These are phyloP conservation scores for Apistogramma diplotaenia DNA, from an alignment of 2,113 vertebrate genomes.

Conservation along the genomic window DNA sequence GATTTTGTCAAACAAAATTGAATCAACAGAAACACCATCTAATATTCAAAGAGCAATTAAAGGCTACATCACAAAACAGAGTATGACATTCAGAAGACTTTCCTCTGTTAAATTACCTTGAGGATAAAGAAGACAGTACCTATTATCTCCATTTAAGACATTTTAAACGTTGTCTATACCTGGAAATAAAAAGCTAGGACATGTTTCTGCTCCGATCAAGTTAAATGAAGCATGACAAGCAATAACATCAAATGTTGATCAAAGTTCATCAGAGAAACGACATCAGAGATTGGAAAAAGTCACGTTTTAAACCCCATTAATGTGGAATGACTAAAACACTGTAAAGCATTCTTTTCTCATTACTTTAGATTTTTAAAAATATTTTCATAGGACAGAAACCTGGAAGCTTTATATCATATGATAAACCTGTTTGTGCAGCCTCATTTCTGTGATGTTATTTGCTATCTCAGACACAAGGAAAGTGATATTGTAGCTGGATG, in stretches of 20 bases:
- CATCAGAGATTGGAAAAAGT: not conserved
- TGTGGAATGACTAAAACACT: no score
- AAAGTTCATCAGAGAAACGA: not conserved
- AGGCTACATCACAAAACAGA: constrained; percentile 31
- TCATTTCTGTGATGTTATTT: not conserved
- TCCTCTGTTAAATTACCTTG: constrained; percentile 46
- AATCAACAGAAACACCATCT: constrained; percentile 11
- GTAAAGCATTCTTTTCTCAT: not conserved
- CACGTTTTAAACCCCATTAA: not conserved
- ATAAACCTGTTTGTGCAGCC: not conserved
- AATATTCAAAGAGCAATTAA: not conserved
- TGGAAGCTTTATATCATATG: not conserved
- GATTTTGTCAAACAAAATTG: constrained; percentile 1
- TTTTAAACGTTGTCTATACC: constrained; percentile 62
- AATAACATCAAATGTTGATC: not conserved
- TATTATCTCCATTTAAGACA: constrained; percentile 38
- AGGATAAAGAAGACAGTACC: constrained; percentile 30
- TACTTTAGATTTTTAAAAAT: not conserved
- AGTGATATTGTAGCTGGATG: not conserved
- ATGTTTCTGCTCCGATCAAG: constrained; percentile 33
- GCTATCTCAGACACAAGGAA: not conserved
- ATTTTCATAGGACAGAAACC: not conserved
- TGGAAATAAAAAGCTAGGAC: constrained; percentile 65
- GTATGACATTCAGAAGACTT: not conserved
- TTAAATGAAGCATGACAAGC: not conserved